Conservation (phyloP, 2,113 vertebrate species). For the Athene noctua region DNA sequence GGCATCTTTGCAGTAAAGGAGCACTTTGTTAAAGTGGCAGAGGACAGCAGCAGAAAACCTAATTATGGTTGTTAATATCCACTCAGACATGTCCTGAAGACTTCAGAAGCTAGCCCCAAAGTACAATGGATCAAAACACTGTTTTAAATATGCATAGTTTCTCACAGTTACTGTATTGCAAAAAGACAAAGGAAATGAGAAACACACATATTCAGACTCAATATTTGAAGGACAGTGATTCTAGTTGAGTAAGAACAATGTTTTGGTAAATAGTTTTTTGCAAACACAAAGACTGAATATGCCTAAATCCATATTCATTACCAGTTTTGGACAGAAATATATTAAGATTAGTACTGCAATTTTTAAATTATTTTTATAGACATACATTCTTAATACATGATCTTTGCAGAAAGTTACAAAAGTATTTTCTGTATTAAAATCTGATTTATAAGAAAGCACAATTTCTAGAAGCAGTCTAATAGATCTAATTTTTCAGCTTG, state of each 20-base stretch:
- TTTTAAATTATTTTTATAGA: background rate
- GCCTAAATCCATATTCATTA: background rate
- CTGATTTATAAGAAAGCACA: background rate
- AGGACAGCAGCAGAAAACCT: background rate
- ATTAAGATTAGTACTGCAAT: background rate
- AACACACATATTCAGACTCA: background rate
- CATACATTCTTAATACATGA: background rate
- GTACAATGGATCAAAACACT: background rate
- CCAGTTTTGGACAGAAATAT: background rate
- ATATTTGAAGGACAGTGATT: background rate
- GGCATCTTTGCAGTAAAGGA: background rate
- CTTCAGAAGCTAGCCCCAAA: background rate
- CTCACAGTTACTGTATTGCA: background rate
- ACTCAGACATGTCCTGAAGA: background rate
- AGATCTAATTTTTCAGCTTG: background rate
- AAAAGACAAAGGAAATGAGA: background rate
- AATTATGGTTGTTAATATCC: background rate
- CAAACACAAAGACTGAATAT: background rate
- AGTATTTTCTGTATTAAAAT: background rate
- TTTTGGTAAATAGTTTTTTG: background rate
- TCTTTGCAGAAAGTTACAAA: background rate
- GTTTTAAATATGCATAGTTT: background rate
- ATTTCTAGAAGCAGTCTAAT: background rate
- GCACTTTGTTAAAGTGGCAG: background rate
- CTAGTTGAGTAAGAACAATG: background rate